Percentiles rank a stretch among this genome's conserved stretches.
Conservation (phyloP, 2,888 invertebrate genomes). For the Caradrina kadenii region DNA sequence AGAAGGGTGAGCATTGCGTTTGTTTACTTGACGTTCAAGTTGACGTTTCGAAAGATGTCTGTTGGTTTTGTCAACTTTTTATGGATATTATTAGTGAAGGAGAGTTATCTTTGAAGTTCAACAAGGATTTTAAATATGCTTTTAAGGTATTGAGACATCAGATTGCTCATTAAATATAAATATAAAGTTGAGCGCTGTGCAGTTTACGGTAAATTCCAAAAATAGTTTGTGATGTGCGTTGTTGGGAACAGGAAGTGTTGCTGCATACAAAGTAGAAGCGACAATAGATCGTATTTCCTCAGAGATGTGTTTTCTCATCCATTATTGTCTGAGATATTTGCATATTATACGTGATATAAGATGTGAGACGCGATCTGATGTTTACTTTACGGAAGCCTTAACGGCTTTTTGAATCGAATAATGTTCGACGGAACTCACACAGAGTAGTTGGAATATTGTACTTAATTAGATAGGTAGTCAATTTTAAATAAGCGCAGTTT, state of each 20-base stretch:
- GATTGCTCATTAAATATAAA: constrained; percentile 36
- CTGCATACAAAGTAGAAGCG: constrained; percentile 57
- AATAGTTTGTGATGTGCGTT: constrained; percentile 28
- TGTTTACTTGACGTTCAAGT: constrained; percentile 21
- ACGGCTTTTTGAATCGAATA: constrained; percentile 27
- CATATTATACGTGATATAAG: constrained; percentile 66
- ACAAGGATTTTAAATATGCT: constrained; percentile 18
- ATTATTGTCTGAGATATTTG: constrained; percentile 75
- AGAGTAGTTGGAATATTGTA: not conserved
- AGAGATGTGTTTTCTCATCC: constrained; percentile 71
- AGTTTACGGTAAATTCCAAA: constrained; percentile 50
- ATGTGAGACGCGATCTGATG: constrained; percentile 43
- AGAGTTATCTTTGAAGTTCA: constrained; percentile 17
- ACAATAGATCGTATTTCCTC: constrained; percentile 74
- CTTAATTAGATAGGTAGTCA: not conserved
- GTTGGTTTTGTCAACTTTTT: constrained; percentile 25
- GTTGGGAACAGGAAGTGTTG: constrained; percentile 55
- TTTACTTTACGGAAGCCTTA: constrained; percentile 20
- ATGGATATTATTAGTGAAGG: constrained; percentile 11
- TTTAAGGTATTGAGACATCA: constrained; percentile 39
- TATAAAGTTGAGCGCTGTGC: constrained; percentile 29
- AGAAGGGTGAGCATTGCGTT: constrained; percentile 18
- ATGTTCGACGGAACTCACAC: constrained; percentile 3
- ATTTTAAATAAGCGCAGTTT: not conserved
- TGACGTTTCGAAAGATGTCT: constrained; percentile 24